A percentile compares a stretch with the other conserved stretches of the same genome.
Evolutionary conservation across 2,113 vertebrate species (phyloP).

Genomic region (Thunnus thynnus): DNA sequence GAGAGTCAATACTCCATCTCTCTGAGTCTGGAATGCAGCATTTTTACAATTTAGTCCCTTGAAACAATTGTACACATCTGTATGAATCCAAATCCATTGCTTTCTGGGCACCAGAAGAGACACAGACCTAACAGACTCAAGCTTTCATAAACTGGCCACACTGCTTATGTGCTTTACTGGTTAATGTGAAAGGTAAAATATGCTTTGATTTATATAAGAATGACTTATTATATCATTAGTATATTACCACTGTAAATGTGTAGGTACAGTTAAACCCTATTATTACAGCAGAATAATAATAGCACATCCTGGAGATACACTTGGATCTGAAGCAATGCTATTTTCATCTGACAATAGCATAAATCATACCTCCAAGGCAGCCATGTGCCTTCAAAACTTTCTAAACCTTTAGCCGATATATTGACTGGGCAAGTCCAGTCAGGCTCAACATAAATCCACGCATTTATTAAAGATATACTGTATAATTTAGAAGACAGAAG

Average conservation of each 20-base stretch:
- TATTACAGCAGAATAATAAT: neutral
- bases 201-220: neutral
- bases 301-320: constrained; percentile 1
- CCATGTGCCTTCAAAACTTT: constrained; percentile 5
- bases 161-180: neutral
- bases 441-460: neutral
- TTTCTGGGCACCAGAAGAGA: too few species aligned
- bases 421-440: constrained; percentile 14
- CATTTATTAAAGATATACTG: constrained; percentile 29
- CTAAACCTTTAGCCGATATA: neutral
- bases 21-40: too few species aligned
- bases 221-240: neutral
- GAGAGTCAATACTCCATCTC: too few species aligned
- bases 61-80: too few species aligned
- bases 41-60: too few species aligned
- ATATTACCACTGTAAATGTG: neutral
- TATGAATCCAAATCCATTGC: too few species aligned
- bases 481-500: neutral
- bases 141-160: neutral
- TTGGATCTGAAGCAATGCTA: neutral
- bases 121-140: neutral
- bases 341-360: neutral
- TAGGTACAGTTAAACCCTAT: neutral
- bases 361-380: constrained; percentile 4
- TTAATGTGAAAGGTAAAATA: neutral